Evolutionary conservation across 2,113 vertebrate species (phyloP).

Genomic region (Fulica atra): DNA sequence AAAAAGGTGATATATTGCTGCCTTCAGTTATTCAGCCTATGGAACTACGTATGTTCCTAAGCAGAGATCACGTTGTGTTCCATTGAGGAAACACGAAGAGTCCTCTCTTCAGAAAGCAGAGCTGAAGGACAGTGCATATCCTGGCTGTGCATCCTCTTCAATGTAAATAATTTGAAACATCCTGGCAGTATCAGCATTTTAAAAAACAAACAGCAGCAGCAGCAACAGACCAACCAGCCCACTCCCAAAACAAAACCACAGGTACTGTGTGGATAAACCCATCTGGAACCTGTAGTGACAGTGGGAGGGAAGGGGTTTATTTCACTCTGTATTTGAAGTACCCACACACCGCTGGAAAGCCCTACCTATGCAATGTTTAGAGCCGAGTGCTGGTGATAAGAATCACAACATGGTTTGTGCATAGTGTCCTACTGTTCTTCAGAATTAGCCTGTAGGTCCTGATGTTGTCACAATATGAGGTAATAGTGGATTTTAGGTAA

Average conservation of each 20-base stretch:
- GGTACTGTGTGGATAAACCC: not conserved
- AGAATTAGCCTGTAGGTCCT: not conserved
- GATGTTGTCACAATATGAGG: no score
- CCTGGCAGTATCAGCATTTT: not conserved
- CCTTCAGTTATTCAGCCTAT: not conserved
- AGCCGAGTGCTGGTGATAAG: not conserved
- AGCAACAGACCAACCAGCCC: not conserved
- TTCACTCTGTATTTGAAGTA: rapidly evolving
- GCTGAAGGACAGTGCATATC: not conserved
- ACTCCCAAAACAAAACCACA: rapidly evolving
- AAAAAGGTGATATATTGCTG: not conserved
- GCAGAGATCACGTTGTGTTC: not conserved
- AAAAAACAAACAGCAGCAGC: not conserved
- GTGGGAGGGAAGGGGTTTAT: not conserved
- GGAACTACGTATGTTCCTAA: rapidly evolving
- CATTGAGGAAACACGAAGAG: not conserved
- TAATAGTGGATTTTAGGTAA: not conserved
- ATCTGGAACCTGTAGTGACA: not conserved
- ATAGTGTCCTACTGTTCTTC: not conserved
- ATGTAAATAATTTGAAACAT: not conserved
- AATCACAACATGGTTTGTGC: not conserved
- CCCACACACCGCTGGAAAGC: rapidly evolving
- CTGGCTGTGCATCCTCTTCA: not conserved
- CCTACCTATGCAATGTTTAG: not conserved
- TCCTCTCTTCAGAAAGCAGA: not conserved